phyloP scores from a whole-genome alignment of 1,140 invertebrate species.

The Odontomachus brunneus region DNA sequence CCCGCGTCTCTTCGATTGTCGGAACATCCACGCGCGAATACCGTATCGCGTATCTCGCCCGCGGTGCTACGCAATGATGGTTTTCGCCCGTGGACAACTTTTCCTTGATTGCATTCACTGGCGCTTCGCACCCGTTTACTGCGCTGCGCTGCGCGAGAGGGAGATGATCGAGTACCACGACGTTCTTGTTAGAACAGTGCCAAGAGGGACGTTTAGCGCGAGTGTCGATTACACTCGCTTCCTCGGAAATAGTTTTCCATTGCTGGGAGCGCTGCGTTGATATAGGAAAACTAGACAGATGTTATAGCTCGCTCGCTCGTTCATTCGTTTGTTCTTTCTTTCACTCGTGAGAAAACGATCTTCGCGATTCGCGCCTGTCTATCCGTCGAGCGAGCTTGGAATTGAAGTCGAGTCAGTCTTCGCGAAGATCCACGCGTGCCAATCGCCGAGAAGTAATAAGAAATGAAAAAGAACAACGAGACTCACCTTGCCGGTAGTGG shows the following conservation, averaged over 20 bases:
- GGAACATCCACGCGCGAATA: conserved; percentile 5
- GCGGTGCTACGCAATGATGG: neutral
- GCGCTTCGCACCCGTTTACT: neutral
- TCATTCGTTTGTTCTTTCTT: too few species aligned
- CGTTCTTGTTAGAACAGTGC: conserved; percentile 34
- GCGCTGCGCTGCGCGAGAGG: conserved; percentile 1
- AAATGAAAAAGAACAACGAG: neutral
- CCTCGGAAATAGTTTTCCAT: conserved; percentile 31
- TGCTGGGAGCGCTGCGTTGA: neutral
- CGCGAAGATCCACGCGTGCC: neutral
- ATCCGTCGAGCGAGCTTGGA: neutral
- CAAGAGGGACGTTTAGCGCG: conserved; percentile 36
- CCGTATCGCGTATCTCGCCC: neutral
- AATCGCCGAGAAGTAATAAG: neutral
- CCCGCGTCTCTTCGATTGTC: neutral
- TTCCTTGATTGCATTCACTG: conserved; percentile 9
- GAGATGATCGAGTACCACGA: conserved; percentile 27
- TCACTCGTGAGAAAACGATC: neutral
- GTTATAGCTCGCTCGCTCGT: neutral
- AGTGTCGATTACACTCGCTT: conserved; percentile 2
- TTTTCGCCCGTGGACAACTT: conserved; percentile 15
- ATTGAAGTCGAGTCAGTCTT: too few species aligned
- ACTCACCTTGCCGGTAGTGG: conserved; percentile 90
- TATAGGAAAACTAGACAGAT: neutral
- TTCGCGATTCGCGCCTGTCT: neutral